Base-by-base conservation (phyloP, 37 sponge, comb jelly and placozoan genomes). In the Ephydatia muelleri region DNA sequence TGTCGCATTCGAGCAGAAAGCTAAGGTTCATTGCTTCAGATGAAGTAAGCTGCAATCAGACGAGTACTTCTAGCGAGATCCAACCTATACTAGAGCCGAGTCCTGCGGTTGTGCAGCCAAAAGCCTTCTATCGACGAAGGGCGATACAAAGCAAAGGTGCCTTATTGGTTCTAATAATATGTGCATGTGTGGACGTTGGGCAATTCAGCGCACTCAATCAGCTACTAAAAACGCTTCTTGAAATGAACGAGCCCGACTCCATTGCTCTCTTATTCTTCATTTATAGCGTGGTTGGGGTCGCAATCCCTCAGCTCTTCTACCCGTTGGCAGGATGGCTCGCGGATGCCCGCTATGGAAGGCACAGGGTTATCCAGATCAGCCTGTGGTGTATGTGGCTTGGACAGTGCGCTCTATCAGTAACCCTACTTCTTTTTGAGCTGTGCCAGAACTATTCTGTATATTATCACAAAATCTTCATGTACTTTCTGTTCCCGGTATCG, bases 251-350 rank as follows among this genome's bases (percentile, higher is more conserved):
- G 6, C 6, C 43, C 6, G 6, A 43, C 43, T 43, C 43, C 43
- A 43, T 3, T 3, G 6, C n/a, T n/a, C n/a, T n/a, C n/a, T n/a
- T n/a, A n/a, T n/a, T n/a, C n/a, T n/a, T n/a, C n/a, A n/a, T n/a
- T n/a, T n/a, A n/a, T 14, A 27, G 21, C 26, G 1, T 72, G 33
- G 72, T 72, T 26, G 72, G 70, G 4, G 29, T 14, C 27, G 72
- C 72, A 16, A 1, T 72, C 29, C 72, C 72, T 72, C 72, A 34
- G 16, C 30, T 72, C 2, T 33, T 72, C 29, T 72, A 72, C 72
- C 72, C 72, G 14, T 14, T 72, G 30, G 72, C 72, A 16, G 72
- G 72, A 19, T 72, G 72, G 72, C 72, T 72, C 29, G 72, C 72
- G 1, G 72, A 72, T 72, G 72, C 33, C 1, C 72, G 33, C 3